These are phyloP conservation scores for Acleris sparsana DNA, from an alignment of 2,888 invertebrate genomes.

Conservation along the genomic window DNA sequence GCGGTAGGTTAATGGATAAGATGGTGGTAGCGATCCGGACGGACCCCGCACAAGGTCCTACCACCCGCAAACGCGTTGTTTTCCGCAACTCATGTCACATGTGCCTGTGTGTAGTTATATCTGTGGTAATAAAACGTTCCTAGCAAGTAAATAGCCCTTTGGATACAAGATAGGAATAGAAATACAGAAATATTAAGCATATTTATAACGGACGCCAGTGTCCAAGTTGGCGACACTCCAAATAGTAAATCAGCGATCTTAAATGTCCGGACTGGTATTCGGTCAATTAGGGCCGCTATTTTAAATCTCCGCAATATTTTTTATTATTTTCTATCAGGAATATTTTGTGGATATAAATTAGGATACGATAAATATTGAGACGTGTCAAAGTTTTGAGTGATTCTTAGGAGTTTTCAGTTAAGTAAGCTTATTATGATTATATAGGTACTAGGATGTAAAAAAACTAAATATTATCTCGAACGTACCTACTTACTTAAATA, in stretches of 20 bases:
- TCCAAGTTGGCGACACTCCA: slow-evolving; percentile 30
- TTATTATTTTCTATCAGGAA: neutral
- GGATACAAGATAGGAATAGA: slow-evolving; percentile 21
- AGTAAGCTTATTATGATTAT: too few species aligned
- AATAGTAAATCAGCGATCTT: slow-evolving; percentile 19
- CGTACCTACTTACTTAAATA: too few species aligned
- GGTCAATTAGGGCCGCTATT: slow-evolving; percentile 22
- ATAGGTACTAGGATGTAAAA: too few species aligned
- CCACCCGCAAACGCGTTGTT: too few species aligned
- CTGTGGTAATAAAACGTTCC: neutral
- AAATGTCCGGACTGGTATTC: slow-evolving; percentile 29
- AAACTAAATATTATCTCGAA: too few species aligned
- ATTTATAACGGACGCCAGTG: slow-evolving; percentile 21
- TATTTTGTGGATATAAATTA: neutral
- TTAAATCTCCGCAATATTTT: slow-evolving; percentile 5
- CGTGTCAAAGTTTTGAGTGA: too few species aligned
- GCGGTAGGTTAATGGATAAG: too few species aligned
- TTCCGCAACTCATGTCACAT: neutral
- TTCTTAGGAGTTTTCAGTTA: too few species aligned
- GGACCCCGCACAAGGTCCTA: too few species aligned
- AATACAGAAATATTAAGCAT: slow-evolving; percentile 24
- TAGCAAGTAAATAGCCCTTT: slow-evolving; percentile 4
- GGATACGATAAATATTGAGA: too few species aligned
- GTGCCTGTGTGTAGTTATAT: neutral
- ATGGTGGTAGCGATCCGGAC: too few species aligned